Base-by-base conservation (phyloP, 2,888 invertebrate genomes). In the Melinaea marsaeus region DNA sequence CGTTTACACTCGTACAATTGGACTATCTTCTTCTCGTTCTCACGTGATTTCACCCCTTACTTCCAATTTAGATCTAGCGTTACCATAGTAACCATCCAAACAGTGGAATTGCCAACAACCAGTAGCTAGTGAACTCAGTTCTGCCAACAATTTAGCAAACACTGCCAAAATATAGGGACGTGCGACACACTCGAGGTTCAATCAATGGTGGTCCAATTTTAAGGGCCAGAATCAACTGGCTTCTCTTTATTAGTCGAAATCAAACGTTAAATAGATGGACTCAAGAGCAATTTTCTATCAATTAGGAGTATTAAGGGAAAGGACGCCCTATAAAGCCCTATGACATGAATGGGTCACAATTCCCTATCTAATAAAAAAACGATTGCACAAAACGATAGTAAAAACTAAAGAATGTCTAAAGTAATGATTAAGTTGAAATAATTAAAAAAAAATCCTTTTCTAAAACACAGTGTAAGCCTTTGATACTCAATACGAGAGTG, bases 41-140 rank as follows among this genome's bases (percentile, higher is more conserved):
- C 74, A 63, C 75, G 72, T 72, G 71, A 65, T 66, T 73, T 77
- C 83, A 86, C 88, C 89, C 90, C 77, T 77, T 73, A 72, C 77
- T 72, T 72, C 77, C 73, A 80, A 83, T 83, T 82, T 75, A 79
- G 79, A 84, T 84, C 79, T 79, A 75, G 74, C 77, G 88, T 90
- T 77, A 70, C 83, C 77, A 89, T 89, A 78, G 77, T 81, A 83
- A 89, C 88, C 75, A 72, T 70, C 79, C 79, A 83, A 89, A 86
- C 85, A 87, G 81, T 78, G 76, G 59, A 57, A 61, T 78, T 71
- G 69, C 66, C 65, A 72, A 60, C 60, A 70, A 73, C 88, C 86
- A 87, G 72, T 68, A 65, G 69, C 65, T 74, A 76, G 74, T 78
- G 86, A 80, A 71, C 88, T 77, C 67, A 72, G 65, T 47, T 69